These are phyloP conservation scores for Neodiprion virginianus DNA, from an alignment of 1,140 invertebrate species.

Conservation along the genomic window DNA sequence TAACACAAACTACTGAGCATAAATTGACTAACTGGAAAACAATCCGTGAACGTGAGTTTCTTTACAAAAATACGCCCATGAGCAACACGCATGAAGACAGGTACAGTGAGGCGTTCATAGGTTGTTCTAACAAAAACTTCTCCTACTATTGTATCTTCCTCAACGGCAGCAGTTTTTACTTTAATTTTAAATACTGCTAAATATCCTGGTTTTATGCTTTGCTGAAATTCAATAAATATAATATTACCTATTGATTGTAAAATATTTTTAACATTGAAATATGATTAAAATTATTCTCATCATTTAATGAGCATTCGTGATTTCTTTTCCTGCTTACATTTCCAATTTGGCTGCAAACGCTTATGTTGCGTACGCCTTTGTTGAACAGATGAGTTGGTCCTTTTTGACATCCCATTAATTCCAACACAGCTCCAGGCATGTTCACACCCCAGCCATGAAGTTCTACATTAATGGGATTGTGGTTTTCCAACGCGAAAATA, in stretches of 20 bases:
- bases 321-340: conserved; percentile 45
- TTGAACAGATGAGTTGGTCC: conserved; percentile 60
- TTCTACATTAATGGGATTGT: conserved; percentile 77
- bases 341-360: conserved; percentile 51
- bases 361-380: conserved; percentile 54
- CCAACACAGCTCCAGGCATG: conserved; percentile 70
- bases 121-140: conserved; percentile 78
- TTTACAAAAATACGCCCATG: conserved; percentile 69
- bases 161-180: conserved; percentile 71
- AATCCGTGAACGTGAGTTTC: conserved; percentile 77
- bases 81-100: conserved; percentile 69
- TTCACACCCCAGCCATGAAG: conserved; percentile 73
- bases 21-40: conserved; percentile 77
- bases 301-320: conserved; percentile 28
- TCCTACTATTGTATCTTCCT: conserved; percentile 72
- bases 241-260: not conserved
- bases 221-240: conserved; percentile 39
- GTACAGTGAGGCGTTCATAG: conserved; percentile 72
- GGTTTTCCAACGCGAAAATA: conserved; percentile 77
- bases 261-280: conserved; percentile 13
- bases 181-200: conserved; percentile 78
- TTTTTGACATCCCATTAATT: conserved; percentile 74
- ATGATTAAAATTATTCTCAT: conserved; percentile 24
- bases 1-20: conserved; percentile 7
- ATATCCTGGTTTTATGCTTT: conserved; percentile 69